Conservation (phyloP, 2,888 invertebrate species). For the Orthosia incerta region DNA sequence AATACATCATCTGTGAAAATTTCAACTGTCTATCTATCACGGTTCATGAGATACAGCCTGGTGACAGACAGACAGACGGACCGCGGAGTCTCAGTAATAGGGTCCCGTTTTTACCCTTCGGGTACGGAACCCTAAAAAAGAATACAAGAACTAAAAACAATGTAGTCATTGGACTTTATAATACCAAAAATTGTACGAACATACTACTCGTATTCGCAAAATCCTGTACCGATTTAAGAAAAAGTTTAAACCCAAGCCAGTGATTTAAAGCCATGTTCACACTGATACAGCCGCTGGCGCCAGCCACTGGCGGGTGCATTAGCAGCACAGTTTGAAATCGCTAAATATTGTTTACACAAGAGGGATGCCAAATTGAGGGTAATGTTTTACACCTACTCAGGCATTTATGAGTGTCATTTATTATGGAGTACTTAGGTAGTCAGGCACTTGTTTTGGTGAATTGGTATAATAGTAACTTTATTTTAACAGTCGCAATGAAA, state of each 20-base stretch:
- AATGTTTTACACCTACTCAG: slow-evolving; percentile 54
- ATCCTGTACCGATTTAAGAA: slow-evolving; percentile 6
- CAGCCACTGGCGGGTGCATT: slow-evolving; percentile 53
- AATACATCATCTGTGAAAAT: too few relatives aligned
- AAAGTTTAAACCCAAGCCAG: slow-evolving; percentile 20
- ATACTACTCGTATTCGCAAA: not conserved
- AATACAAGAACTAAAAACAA: not conserved
- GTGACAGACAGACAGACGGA: too few relatives aligned
- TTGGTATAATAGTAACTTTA: not conserved
- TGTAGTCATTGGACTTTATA: not conserved
- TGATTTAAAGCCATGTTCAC: slow-evolving; percentile 48
- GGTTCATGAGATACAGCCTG: too few relatives aligned
- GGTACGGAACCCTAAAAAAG: too few relatives aligned
- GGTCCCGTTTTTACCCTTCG: too few relatives aligned
- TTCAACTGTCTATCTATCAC: too few relatives aligned
- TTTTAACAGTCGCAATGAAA: not conserved
- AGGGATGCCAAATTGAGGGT: slow-evolving; percentile 51
- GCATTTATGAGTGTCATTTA: slow-evolving; percentile 50
- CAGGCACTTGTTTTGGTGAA: slow-evolving; percentile 20
- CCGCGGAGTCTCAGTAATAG: too few relatives aligned
- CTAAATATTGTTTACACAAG: slow-evolving; percentile 62
- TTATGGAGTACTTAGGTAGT: slow-evolving; percentile 19
- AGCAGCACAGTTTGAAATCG: slow-evolving; percentile 59
- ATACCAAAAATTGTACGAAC: not conserved
- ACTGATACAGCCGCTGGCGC: slow-evolving; percentile 52